phyloP scores from a whole-genome alignment of 2,888 invertebrate species.

The Deroplatys truncata region DNA sequence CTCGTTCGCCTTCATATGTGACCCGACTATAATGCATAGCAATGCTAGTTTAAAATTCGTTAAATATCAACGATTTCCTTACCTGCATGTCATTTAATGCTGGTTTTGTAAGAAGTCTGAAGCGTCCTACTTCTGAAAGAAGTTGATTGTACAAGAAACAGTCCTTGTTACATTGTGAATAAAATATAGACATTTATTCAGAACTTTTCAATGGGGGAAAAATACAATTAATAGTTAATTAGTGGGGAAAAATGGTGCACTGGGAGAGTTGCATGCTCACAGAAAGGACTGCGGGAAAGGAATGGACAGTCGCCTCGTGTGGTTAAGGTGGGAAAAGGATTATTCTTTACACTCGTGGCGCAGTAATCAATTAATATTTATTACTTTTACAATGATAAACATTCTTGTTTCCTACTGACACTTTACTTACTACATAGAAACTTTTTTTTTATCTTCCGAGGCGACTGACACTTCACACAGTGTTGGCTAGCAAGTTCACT shows the following conservation, averaged over 20 bases:
- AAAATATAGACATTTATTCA: slow-evolving; percentile 31
- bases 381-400: neutral
- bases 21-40: no score
- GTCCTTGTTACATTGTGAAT: slow-evolving; percentile 24
- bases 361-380: neutral
- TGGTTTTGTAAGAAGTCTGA: no score
- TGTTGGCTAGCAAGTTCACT: neutral
- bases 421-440: neutral
- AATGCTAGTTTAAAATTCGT: no score
- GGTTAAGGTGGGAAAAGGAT: neutral
- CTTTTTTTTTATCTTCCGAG: neutral
- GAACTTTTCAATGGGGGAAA: slow-evolving; percentile 25
- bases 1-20: no score
- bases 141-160: neutral
- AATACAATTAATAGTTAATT: slow-evolving; percentile 30
- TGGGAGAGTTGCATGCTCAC: slow-evolving; percentile 3
- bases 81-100: neutral
- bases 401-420: neutral
- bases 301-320: neutral
- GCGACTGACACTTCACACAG: neutral
- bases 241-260: slow-evolving; percentile 29
- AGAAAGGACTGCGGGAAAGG: neutral
- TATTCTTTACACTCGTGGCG: neutral
- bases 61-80: no score
- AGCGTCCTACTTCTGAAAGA: neutral